These are phyloP conservation scores for Ciconia boyciana DNA, from an alignment of 2,113 vertebrate genomes.

Conservation along the genomic window DNA sequence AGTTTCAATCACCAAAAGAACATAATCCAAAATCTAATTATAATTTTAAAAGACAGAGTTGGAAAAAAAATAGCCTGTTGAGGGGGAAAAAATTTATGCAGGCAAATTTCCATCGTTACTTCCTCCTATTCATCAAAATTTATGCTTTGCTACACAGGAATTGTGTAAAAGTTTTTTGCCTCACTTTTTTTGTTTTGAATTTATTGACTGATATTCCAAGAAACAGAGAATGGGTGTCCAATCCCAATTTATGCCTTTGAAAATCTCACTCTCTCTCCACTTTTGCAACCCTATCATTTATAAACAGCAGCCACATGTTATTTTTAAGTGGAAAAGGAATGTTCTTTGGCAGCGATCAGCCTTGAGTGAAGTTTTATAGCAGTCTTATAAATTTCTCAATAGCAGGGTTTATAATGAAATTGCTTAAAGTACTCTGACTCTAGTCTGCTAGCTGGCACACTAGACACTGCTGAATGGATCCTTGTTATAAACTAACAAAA, in stretches of 20 bases:
- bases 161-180: not conserved
- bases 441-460: not conserved
- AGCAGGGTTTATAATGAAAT: constrained; percentile 39
- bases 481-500: not conserved
- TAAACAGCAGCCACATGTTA: not conserved
- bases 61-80: not conserved
- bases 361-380: constrained; percentile 31
- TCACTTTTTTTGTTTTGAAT: not conserved
- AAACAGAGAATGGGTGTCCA: not conserved
- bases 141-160: not conserved
- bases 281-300: not conserved
- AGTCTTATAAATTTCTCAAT: constrained; percentile 37
- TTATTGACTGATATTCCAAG: not conserved
- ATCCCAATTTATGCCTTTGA: not conserved
- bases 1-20: constrained; percentile 13
- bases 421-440: not conserved
- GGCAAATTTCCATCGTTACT: not conserved
- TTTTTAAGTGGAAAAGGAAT: constrained; percentile 49
- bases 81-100: not conserved
- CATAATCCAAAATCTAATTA: not conserved
- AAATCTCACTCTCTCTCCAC: not conserved
- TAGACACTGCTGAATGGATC: not conserved
- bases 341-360: constrained; percentile 21
- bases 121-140: not conserved
- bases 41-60: not conserved